These are phyloP conservation scores for Phenacoccus solenopsis DNA, from an alignment of 1,140 invertebrate species.

Conservation along the genomic window DNA sequence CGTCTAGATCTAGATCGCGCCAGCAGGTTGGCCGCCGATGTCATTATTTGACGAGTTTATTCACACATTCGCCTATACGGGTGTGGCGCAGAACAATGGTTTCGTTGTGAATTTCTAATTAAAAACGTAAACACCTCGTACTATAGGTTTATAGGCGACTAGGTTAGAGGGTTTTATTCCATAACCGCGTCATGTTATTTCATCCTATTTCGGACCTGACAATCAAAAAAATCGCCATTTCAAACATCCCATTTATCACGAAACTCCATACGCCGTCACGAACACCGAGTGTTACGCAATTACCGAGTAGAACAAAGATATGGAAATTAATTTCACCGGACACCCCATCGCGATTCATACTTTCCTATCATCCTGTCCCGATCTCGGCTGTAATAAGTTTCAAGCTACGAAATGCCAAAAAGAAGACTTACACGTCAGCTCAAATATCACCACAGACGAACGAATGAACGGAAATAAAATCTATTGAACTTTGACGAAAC, in stretches of 20 bases:
- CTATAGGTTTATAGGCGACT: neutral
- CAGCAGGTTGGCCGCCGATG: no score
- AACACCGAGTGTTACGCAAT: neutral
- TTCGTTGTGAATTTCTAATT: neutral
- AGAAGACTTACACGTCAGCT: neutral
- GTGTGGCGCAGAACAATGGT: neutral
- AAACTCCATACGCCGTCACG: no score
- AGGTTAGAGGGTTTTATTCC: neutral
- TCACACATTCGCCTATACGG: neutral
- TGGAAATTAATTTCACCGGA: neutral
- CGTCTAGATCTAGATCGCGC: no score
- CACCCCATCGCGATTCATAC: neutral
- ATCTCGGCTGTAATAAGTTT: neutral
- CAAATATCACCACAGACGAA: no score
- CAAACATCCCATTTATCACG: no score
- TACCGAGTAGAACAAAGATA: neutral
- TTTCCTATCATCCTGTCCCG: neutral
- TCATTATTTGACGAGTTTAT: conserved; percentile 3
- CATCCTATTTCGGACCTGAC: no score
- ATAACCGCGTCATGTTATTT: no score
- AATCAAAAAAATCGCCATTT: no score
- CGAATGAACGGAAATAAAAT: no score
- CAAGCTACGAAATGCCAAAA: neutral
- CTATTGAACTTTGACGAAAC: neutral
- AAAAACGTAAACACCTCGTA: neutral